Evolutionary conservation across 1,140 invertebrate genomes (phyloP).

Genomic region (Caenorhabditis remanei): DNA sequence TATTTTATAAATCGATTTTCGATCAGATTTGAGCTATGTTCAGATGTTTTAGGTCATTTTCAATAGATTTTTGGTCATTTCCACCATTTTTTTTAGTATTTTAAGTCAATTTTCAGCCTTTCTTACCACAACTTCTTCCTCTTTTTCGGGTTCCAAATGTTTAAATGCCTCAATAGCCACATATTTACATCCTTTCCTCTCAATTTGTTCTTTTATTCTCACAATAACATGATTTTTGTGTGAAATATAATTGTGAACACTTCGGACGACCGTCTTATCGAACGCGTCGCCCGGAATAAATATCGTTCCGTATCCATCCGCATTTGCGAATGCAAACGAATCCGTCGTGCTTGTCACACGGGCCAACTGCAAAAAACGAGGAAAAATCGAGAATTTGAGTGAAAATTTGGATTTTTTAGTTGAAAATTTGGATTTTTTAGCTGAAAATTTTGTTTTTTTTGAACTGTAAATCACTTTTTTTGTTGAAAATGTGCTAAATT

Average conservation of each 20-base stretch:
- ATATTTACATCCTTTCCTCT: conserved; percentile 13
- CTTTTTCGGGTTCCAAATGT: not conserved
- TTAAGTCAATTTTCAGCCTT: too few relatives aligned
- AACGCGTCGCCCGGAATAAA: conserved; percentile 42
- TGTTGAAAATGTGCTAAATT: too few relatives aligned
- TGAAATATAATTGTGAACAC: not conserved
- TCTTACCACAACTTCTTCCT: not conserved
- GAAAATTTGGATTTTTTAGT: not conserved
- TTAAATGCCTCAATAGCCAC: not conserved
- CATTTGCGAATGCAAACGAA: not conserved
- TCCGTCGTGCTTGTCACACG: not conserved
- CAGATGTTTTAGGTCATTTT: too few relatives aligned
- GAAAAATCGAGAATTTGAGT: not conserved
- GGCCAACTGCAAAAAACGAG: not conserved
- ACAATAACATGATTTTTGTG: not conserved
- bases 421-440: not conserved
- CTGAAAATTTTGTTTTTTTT: too few relatives aligned
- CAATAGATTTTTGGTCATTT: too few relatives aligned
- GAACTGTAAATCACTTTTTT: too few relatives aligned
- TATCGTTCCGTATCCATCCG: not conserved
- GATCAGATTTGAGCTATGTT: too few relatives aligned
- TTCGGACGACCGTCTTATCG: not conserved
- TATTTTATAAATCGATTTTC: too few relatives aligned
- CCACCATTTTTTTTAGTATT: too few relatives aligned
- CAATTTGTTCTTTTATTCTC: conserved; percentile 12